phyloP scores from a whole-genome alignment of 2,888 invertebrate genomes.

The Trissonchulus latispiculum region DNA sequence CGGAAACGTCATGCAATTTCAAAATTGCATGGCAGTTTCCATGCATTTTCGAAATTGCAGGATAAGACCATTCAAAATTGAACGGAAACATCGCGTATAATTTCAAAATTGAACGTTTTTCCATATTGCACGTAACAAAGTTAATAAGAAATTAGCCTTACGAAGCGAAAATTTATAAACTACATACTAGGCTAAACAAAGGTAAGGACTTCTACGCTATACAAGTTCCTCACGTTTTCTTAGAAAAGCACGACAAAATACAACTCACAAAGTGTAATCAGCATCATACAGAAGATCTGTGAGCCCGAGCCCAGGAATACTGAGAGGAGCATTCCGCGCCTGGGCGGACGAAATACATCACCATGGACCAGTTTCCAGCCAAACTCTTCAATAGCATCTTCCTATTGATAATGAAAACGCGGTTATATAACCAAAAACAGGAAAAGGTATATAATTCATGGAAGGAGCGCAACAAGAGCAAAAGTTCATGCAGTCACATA shows the following conservation, averaged over 20 bases:
- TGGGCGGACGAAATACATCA: constrained; percentile 57
- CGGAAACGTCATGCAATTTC: no score
- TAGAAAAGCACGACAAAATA: no score
- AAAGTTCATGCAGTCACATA: no score
- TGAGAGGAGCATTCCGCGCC: constrained; percentile 88
- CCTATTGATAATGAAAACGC: constrained; percentile 41
- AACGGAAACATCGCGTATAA: no score
- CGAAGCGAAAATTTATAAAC: not conserved
- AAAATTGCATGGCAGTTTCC: no score
- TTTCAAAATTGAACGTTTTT: no score
- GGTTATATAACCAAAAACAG: no score
- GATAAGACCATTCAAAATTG: no score
- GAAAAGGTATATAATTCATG: no score
- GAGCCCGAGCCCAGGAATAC: constrained; percentile 92
- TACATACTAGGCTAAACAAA: not conserved
- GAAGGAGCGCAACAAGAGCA: no score
- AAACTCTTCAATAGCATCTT: constrained; percentile 69
- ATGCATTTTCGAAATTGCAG: no score
- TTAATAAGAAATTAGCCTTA: not conserved
- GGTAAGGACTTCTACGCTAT: no score
- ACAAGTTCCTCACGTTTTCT: not conserved
- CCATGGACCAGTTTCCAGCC: constrained; percentile 61
- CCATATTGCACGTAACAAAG: not conserved
- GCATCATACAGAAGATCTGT: constrained; percentile 89
- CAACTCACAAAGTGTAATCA: constrained; percentile 67